Percentiles rank a stretch among this genome's conserved stretches.
Evolutionary conservation across 2,797 vertebrate species (phyloP).

Genomic region (Diplodus puntazzo): DNA sequence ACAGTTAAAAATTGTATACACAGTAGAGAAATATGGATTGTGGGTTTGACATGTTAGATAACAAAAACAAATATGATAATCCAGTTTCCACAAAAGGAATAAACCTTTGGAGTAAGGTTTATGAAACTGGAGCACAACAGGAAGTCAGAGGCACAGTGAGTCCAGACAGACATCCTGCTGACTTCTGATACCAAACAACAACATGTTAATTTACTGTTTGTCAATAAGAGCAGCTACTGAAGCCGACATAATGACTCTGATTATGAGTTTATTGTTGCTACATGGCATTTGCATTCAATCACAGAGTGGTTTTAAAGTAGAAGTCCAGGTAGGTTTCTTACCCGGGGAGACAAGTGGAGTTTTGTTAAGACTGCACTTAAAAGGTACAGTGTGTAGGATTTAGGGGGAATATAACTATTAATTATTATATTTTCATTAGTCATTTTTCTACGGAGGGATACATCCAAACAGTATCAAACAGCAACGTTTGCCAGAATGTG

Average conservation of each 20-base stretch:
- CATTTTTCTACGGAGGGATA: too few species aligned
- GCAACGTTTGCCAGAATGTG: too few species aligned
- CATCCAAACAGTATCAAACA: too few species aligned
- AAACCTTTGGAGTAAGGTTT: not conserved
- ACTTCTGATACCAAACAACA: slow-evolving; percentile 12
- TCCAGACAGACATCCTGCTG: slow-evolving; percentile 16
- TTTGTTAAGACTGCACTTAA: not conserved
- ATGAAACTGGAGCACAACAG: not conserved
- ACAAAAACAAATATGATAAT: not conserved
- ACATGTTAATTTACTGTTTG: slow-evolving; percentile 17
- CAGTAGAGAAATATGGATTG: too few species aligned
- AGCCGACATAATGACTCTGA: slow-evolving; percentile 26
- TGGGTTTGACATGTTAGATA: too few species aligned
- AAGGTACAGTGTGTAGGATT: too few species aligned
- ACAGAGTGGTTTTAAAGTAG: slow-evolving; percentile 21
- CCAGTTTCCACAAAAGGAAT: not conserved
- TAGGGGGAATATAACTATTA: too few species aligned
- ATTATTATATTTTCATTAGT: too few species aligned
- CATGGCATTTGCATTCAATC: slow-evolving; percentile 5
- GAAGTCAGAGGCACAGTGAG: not conserved
- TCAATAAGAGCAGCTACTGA: slow-evolving; percentile 22
- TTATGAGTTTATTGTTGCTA: slow-evolving; percentile 24
- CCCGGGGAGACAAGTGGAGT: not conserved
- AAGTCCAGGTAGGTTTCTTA: slow-evolving; percentile 9
- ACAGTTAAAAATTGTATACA: not conserved